phyloP scores from a whole-genome alignment of 2,888 invertebrate genomes.

The Acrocyrtus sp. region DNA sequence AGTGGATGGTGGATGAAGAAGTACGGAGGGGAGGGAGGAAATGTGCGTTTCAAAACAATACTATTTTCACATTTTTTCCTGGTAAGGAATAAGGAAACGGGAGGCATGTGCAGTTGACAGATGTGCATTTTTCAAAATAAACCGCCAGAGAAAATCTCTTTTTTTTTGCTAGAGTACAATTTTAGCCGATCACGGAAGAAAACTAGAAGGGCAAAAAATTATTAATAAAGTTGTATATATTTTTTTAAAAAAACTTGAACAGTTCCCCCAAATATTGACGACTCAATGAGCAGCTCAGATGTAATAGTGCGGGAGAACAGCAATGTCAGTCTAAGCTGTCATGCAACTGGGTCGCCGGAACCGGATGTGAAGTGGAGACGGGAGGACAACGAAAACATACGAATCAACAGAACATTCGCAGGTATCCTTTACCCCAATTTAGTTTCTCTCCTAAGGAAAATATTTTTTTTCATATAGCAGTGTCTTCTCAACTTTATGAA shows the following conservation, averaged over 20 bases:
- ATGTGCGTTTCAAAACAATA: background rate
- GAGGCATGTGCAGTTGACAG: background rate
- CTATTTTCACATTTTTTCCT: too few species aligned
- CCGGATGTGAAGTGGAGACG: conserved; percentile 92
- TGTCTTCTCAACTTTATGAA: conserved; percentile 36
- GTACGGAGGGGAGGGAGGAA: background rate
- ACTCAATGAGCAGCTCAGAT: conserved; percentile 89
- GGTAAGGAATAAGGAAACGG: too few species aligned
- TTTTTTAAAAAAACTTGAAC: conserved; percentile 67
- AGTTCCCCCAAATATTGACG: conserved; percentile 94
- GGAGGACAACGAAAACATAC: conserved; percentile 87
- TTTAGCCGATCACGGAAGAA: too few species aligned
- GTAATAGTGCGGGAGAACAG: conserved; percentile 90
- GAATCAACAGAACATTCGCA: conserved; percentile 83
- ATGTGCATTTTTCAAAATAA: background rate
- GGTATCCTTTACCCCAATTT: conserved; percentile 69
- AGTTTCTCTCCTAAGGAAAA: background rate
- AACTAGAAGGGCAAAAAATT: too few species aligned
- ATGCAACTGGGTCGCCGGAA: conserved; percentile 88
- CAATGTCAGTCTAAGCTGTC: conserved; percentile 88
- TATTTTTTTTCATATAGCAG: conserved; percentile 34
- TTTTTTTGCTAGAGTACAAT: too few species aligned
- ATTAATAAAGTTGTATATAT: too few species aligned
- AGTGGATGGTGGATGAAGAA: background rate
- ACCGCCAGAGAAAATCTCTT: too few species aligned